Evolutionary conservation across 2,113 vertebrate genomes (phyloP).

Genomic region (Hippoglossus stenolepis): DNA sequence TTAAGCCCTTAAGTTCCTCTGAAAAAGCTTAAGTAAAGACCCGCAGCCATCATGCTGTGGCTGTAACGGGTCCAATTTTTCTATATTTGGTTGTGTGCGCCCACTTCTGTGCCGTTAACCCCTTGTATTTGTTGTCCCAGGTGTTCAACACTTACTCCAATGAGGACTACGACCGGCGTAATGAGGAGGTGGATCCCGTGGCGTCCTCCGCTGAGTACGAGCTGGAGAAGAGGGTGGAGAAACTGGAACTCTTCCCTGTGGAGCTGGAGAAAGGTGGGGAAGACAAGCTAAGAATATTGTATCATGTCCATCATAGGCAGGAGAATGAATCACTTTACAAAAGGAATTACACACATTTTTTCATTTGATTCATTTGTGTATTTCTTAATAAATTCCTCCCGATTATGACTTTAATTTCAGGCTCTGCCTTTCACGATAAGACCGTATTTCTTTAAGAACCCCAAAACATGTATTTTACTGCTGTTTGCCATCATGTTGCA

Average conservation of each 20-base stretch:
- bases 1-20: background rate
- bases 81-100: slow-evolving; percentile 5
- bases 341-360: slow-evolving; percentile 18
- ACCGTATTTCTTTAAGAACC: background rate
- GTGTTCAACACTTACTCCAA: slow-evolving; percentile 98
- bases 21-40: too few relatives aligned
- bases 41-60: background rate
- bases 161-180: slow-evolving; percentile 96
- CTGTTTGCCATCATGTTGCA: background rate
- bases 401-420: background rate
- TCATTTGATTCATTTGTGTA: background rate
- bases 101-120: background rate
- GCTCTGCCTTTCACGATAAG: too few relatives aligned
- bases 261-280: slow-evolving; percentile 95
- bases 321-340: slow-evolving; percentile 33
- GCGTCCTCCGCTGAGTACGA: slow-evolving; percentile 98
- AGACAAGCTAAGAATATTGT: slow-evolving; percentile 25
- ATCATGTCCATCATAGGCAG: slow-evolving; percentile 14
- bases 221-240: slow-evolving; percentile 98
- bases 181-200: slow-evolving; percentile 97
- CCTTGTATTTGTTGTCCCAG: slow-evolving; percentile 73
- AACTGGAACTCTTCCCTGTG: slow-evolving; percentile 96
- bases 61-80: background rate
- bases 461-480: background rate
- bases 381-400: background rate